These are phyloP conservation scores for Boleophthalmus pectinirostris DNA, from an alignment of 2,113 vertebrate genomes.

Conservation along the genomic window DNA sequence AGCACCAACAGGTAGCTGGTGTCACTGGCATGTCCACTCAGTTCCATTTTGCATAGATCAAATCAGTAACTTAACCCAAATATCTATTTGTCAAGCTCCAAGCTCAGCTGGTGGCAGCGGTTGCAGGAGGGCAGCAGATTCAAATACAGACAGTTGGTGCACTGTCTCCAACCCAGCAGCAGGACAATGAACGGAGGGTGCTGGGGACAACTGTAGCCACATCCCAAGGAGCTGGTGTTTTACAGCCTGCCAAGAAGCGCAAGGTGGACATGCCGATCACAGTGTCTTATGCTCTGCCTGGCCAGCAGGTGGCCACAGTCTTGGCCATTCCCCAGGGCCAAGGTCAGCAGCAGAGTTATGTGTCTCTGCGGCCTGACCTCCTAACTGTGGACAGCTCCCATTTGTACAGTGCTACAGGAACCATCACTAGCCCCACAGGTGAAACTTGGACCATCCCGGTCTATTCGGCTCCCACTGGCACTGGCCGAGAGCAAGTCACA, in stretches of 20 bases:
- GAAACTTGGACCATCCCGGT: constrained; percentile 99
- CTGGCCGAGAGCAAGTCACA: constrained; percentile 87
- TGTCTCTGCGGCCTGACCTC: constrained; percentile 96
- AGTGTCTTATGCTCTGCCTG: constrained; percentile 95
- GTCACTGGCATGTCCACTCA: background rate
- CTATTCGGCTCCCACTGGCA: constrained; percentile 86
- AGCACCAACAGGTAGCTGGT: constrained; percentile 87
- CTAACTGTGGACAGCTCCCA: constrained; percentile 98
- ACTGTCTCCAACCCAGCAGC: constrained; percentile 87
- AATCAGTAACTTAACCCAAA: background rate
- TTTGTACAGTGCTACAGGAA: constrained; percentile 96
- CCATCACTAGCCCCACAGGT: constrained; percentile 97
- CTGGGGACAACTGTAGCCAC: constrained; percentile 60
- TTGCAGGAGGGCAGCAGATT: constrained; percentile 87
- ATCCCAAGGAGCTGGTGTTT: constrained; percentile 89
- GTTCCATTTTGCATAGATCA: background rate
- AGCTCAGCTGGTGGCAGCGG: constrained; percentile 92
- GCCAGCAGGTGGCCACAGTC: constrained; percentile 96
- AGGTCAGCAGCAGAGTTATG: constrained; percentile 97
- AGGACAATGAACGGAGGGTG: constrained; percentile 62
- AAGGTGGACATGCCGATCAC: constrained; percentile 99
- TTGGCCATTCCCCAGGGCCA: constrained; percentile 91
- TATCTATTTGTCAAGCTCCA: constrained; percentile 78
- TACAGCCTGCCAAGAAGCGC: constrained; percentile 98
- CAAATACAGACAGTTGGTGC: constrained; percentile 96